A percentile compares a stretch with the other conserved stretches of the same genome.
Conservation (phyloP, 2,113 vertebrate species). For the Dasyprocta punctata region DNA sequence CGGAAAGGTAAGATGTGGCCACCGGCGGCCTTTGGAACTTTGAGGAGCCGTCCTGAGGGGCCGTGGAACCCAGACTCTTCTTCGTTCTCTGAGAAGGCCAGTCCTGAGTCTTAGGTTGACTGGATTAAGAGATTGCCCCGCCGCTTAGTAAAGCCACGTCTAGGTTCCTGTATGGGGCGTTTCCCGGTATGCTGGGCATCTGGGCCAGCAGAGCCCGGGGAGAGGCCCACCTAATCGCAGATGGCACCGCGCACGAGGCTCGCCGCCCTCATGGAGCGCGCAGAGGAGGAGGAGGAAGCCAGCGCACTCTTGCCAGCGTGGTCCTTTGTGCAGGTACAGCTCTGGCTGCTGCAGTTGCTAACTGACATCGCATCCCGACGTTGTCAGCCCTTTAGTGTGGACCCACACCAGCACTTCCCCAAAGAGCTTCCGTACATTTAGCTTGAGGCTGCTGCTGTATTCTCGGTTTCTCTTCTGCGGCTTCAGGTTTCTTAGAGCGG, state of each 20-base stretch:
- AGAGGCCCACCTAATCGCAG: background rate
- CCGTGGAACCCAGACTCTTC: rapidly evolving
- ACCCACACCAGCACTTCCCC: background rate
- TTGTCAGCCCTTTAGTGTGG: background rate
- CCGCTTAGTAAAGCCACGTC: background rate
- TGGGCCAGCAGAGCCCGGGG: background rate
- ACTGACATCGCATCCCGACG: background rate
- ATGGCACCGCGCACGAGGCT: background rate
- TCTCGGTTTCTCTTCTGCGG: background rate
- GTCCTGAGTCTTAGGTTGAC: background rate
- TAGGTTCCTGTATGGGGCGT: background rate
- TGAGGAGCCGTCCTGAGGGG: too few relatives aligned
- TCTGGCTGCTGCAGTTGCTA: background rate
- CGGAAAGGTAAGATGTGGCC: background rate
- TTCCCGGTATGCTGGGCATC: too few relatives aligned
- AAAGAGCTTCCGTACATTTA: background rate
- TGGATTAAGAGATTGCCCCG: background rate
- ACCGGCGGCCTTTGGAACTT: background rate
- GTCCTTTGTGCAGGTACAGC: too few relatives aligned
- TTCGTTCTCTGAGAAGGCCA: background rate
- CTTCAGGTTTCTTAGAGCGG: background rate
- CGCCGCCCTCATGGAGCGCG: rapidly evolving
- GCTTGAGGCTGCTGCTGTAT: background rate
- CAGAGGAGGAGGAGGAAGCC: background rate
- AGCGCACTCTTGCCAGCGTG: background rate